Evolutionary conservation across 2,113 vertebrate genomes (phyloP), one percentile per base, ranked within the genome.

Genomic region (Xiphias gladius): DNA sequence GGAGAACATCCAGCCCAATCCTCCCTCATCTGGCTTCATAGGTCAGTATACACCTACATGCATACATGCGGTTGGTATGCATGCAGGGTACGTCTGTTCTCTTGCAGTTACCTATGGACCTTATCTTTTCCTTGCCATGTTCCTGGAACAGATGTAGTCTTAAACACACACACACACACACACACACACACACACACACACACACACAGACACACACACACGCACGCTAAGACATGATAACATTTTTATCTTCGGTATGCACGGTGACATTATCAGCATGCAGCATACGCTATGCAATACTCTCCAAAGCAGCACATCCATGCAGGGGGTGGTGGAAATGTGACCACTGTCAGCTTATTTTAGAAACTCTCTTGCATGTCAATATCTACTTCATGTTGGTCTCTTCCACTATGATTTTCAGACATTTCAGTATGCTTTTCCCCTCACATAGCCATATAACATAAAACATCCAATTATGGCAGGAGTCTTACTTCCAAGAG

Each of bases 21-120:
- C 98, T 2, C 98, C 98, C 12, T 99, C 98, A 35, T 99, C 98
- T 72, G 98, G 98, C 73, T 99, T 99, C 92, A 98, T 99, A 83
- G 98, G 98, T 98, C 95, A 87, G 96, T 92, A 30, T 68, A 46
- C 22, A 0, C 9, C 37, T 30, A 57, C 22, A 41, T 61, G 20
- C 43, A 39, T 32, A 24, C 43, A 68, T 16, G 19, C 50, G 22
- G 62, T 19, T 2, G 0, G 0, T 71, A 28, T 72, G 39, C 67
- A 73, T 64, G 55, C 39, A 17, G 19, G 22, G 19, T 35, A 19
- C 4, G 26, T 63, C 39, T 80, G 46, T 79, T 75, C 35, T 50
- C 20, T 28, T 39, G 50, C 57, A 41, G 64, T 19, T 75, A 1
- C 61, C 26, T 83, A 41, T 89, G 59, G 83, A 46, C 35, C 59